Percentiles rank a stretch among this genome's conserved stretches.
Evolutionary conservation across 2,113 vertebrate genomes (phyloP).

Genomic region (Chloropsis cyanopogon): DNA sequence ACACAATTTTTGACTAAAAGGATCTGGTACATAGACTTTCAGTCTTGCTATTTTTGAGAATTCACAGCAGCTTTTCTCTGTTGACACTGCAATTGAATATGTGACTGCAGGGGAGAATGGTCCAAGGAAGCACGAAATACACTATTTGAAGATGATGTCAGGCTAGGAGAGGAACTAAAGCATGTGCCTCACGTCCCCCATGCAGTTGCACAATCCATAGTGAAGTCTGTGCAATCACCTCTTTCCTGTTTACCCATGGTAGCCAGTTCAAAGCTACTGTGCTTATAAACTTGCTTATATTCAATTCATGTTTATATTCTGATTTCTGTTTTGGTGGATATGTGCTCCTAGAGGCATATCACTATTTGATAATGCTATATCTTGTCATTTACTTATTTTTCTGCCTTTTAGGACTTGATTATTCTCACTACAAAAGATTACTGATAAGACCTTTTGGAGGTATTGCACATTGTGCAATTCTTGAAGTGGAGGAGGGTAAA

Average conservation of each 20-base stretch:
- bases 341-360: not conserved
- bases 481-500: not conserved
- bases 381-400: not conserved
- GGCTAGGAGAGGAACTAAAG: not conserved
- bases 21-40: not conserved
- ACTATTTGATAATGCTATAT: not conserved
- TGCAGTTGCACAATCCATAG: not conserved
- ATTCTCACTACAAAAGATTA: not conserved
- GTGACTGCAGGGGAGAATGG: not conserved
- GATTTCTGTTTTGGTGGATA: not conserved
- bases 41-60: not conserved
- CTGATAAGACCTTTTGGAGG: not conserved
- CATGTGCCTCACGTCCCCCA: not conserved
- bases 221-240: not conserved
- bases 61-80: not conserved
- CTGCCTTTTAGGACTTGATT: not conserved
- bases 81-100: not conserved
- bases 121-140: not conserved
- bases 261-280: not conserved
- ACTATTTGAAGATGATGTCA: not conserved
- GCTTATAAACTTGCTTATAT: not conserved
- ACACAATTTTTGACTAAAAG: not conserved
- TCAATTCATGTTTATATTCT: not conserved
- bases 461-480: slow-evolving; percentile 14
- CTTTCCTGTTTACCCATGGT: not conserved